Evolutionary conservation across 2,797 vertebrate species (phyloP), one percentile per base, ranked within the genome.

Genomic region (Ceyx erithaca): DNA sequence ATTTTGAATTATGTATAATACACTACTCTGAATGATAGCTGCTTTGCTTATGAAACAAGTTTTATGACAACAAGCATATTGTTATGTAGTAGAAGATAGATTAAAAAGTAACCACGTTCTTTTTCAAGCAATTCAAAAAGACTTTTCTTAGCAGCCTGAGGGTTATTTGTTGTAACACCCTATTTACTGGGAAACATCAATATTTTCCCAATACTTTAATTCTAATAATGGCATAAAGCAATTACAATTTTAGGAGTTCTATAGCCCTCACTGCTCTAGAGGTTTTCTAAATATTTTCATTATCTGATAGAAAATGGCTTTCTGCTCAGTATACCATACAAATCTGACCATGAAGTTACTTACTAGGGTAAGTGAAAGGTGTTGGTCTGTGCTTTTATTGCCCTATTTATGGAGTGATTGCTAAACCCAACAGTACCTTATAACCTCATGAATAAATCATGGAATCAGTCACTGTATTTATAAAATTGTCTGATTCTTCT

Each of bases 321-420:
- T 98, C 96, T 97, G 97, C 96, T 97, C 97, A 97, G 91, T 95
- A 96, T 90, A 96, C 94, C 96, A 93, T 96, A 95, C 57, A 97
- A 97, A 97, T 95, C 94, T 97, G 96, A 97, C 96, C 96, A 97
- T 96, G 95, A 97, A 96, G 95, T 96, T 96, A 96, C 95, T 97
- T 97, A 90, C 69, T 77, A 82, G 87, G 90, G 87, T 97, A 97
- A 97, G 93, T 95, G 84, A 97, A 97, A 98, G 96, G 96, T 97
- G 96, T 95, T 98, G 97, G 95, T 97, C 96, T 97, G 93, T 97
- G 96, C 97, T 97, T 98, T 98, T 97, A 98, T 97, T 96, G 92
- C 97, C 96, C 95, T 97, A 97, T 96, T 97, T 97, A 96, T 96
- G 89, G 85, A 96, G 93, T 81, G 77, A 97, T 96, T 96, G 92